Evolutionary conservation across 2,888 invertebrate species (phyloP).

Genomic region (Macroteleia sp.): DNA sequence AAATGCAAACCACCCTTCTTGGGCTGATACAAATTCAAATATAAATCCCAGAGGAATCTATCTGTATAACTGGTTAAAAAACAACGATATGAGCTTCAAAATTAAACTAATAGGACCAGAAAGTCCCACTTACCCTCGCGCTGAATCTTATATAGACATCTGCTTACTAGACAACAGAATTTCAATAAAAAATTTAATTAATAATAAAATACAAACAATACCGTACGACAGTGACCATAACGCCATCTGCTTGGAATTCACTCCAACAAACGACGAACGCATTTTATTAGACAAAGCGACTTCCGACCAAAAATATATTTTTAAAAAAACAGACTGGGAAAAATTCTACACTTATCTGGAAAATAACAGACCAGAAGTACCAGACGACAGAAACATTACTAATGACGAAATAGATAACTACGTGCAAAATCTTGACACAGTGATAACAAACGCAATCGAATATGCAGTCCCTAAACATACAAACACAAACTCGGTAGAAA

Average conservation of each 20-base stretch:
- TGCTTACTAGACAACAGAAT: background rate
- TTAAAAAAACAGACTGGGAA: background rate
- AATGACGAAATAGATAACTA: background rate
- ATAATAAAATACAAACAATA: background rate
- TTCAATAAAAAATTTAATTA: background rate
- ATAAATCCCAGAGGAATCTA: background rate
- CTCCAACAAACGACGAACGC: background rate
- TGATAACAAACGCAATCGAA: background rate
- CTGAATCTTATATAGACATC: background rate
- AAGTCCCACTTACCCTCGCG: background rate
- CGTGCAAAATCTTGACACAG: background rate
- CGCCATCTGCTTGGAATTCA: background rate
- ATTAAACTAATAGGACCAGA: background rate
- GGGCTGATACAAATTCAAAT: background rate
- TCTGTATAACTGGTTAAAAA: background rate
- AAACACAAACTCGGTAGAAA: background rate
- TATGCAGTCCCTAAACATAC: background rate
- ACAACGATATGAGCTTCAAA: background rate
- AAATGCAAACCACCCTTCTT: background rate
- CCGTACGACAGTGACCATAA: conserved; percentile 18
- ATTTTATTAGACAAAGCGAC: background rate
- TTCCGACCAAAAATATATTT: background rate
- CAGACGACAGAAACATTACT: background rate
- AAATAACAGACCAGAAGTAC: background rate
- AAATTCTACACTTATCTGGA: background rate